Evolutionary conservation across 2,113 vertebrate species (phyloP).

Genomic region (Camelus bactrianus): DNA sequence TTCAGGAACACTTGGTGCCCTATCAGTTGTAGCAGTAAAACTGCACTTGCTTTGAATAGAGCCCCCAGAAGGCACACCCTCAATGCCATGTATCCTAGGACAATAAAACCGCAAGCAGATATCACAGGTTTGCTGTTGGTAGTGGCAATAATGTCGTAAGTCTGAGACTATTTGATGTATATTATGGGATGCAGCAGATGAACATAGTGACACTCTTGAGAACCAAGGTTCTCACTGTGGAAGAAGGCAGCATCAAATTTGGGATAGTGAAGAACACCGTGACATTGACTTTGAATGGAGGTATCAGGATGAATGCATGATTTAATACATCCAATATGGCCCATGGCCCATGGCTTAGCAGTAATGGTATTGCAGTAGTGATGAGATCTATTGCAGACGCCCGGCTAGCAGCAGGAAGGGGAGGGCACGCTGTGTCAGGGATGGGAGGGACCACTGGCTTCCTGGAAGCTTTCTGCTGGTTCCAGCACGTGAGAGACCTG

Average conservation of each 20-base stretch:
- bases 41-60: neutral
- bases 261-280: neutral
- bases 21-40: neutral
- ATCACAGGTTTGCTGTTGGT: neutral
- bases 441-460: neutral
- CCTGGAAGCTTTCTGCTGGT: neutral
- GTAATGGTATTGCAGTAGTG: neutral
- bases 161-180: neutral
- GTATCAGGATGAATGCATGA: neutral
- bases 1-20: neutral
- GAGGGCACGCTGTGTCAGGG: neutral
- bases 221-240: neutral
- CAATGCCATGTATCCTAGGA: neutral
- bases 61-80: neutral
- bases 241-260: neutral
- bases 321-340: neutral
- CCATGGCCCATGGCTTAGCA: rapidly evolving
- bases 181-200: neutral
- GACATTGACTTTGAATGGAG: neutral
- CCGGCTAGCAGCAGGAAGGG: neutral
- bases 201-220: neutral
- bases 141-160: neutral
- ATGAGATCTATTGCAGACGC: neutral
- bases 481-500: neutral
- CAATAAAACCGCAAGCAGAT: too few relatives aligned